Conservation (phyloP, 2,888 invertebrate genomes). For the Psylliodes chrysocephalus region DNA sequence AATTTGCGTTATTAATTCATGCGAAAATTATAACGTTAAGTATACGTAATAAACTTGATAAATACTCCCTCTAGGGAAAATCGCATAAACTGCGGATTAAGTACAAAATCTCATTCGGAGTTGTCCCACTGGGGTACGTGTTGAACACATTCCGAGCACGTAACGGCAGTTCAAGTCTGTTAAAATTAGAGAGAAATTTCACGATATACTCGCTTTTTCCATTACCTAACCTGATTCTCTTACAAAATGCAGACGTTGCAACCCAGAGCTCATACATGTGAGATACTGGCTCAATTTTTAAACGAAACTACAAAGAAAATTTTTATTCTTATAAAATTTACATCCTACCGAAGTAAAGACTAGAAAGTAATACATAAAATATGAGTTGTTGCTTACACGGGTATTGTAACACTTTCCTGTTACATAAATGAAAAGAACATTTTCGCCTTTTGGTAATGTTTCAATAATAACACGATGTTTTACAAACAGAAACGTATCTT, state of each 20-base stretch:
- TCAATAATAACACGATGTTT: too few relatives aligned
- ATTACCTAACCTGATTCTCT: slow-evolving; percentile 33
- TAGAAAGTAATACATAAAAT: too few relatives aligned
- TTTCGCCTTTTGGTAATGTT: too few relatives aligned
- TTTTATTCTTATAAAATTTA: not conserved
- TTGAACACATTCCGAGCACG: slow-evolving; percentile 40
- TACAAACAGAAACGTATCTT: too few relatives aligned
- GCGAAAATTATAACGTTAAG: too few relatives aligned
- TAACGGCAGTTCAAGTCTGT: slow-evolving; percentile 44
- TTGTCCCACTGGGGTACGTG: slow-evolving; percentile 20
- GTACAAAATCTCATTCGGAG: slow-evolving; percentile 23
- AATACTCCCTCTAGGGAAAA: not conserved
- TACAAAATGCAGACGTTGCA: slow-evolving; percentile 44
- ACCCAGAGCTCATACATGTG: not conserved
- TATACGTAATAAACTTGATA: not conserved
- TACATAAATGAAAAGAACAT: too few relatives aligned
- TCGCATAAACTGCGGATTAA: slow-evolving; percentile 14
- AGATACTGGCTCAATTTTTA: not conserved
- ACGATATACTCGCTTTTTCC: slow-evolving; percentile 35
- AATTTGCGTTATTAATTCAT: too few relatives aligned
- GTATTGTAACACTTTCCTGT: too few relatives aligned
- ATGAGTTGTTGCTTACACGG: too few relatives aligned
- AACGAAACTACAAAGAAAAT: not conserved
- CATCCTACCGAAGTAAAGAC: too few relatives aligned
- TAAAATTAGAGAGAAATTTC: slow-evolving; percentile 46